A percentile compares a stretch with the other conserved stretches of the same genome.
phyloP scores from a whole-genome alignment of 2,888 invertebrate species.

The Volucella inanis region DNA sequence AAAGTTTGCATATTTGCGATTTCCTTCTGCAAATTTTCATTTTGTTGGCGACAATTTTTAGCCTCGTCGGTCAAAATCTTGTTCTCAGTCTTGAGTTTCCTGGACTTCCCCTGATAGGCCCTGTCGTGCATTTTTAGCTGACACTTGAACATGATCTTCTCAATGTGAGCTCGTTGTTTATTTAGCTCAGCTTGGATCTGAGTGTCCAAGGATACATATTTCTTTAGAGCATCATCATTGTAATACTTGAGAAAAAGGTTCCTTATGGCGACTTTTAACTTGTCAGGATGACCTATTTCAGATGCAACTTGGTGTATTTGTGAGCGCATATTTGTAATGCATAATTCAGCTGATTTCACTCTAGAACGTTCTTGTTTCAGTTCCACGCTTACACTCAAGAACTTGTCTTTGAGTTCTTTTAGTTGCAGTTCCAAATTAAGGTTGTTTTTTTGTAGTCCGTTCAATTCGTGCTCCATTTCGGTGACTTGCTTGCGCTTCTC shows the following conservation, averaged over 20 bases:
- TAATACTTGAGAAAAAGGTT: conserved; percentile 85
- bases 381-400: conserved; percentile 89
- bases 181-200: conserved; percentile 90
- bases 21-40: conserved; percentile 61
- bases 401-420: conserved; percentile 90
- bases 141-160: conserved; percentile 79
- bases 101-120: conserved; percentile 77
- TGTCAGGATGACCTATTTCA: conserved; percentile 88
- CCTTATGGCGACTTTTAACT: conserved; percentile 80
- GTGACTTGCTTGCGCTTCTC: conserved; percentile 91
- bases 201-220: conserved; percentile 87
- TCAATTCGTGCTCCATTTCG: conserved; percentile 93
- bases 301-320: conserved; percentile 92
- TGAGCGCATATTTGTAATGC: conserved; percentile 89
- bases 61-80: conserved; percentile 90
- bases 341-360: conserved; percentile 86
- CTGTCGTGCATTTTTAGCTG: conserved; percentile 76
- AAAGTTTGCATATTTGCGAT: conserved; percentile 42
- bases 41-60: conserved; percentile 86
- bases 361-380: conserved; percentile 87
- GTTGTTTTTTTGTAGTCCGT: conserved; percentile 90
- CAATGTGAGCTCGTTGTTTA: conserved; percentile 92
- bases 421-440: conserved; percentile 88
- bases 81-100: conserved; percentile 90
- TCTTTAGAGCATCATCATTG: conserved; percentile 87